These are phyloP conservation scores for Thamnophis elegans DNA, from an alignment of 2,797 vertebrate species.

Conservation along the genomic window DNA sequence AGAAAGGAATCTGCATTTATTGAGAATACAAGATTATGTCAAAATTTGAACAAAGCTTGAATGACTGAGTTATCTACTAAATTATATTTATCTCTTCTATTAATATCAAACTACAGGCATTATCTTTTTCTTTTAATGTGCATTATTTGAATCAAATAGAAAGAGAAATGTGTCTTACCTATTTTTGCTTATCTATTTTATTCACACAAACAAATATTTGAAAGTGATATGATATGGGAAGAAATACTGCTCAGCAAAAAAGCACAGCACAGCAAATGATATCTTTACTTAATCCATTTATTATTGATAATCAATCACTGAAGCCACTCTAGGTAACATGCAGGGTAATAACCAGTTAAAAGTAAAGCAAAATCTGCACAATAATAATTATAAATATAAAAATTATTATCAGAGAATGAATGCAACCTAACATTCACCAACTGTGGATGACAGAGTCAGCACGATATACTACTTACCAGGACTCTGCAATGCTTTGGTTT, in stretches of 20 bases:
- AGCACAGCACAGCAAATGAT: not conserved
- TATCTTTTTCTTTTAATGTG: not conserved
- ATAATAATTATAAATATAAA: not conserved
- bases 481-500: not conserved
- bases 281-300: not conserved
- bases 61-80: not conserved
- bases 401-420: not conserved
- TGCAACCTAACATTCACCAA: not conserved
- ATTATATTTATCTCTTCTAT: not conserved
- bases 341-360: not conserved
- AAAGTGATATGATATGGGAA: not conserved
- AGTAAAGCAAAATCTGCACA: not conserved
- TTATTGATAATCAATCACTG: not conserved
- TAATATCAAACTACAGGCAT: not conserved
- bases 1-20: not conserved
- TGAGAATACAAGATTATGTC: not conserved
- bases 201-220: not conserved
- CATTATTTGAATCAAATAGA: not conserved
- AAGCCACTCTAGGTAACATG: not conserved
- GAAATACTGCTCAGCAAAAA: not conserved
- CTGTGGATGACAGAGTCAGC: not conserved
- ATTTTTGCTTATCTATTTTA: not conserved
- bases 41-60: not conserved
- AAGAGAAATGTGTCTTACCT: not conserved
- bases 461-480: not conserved